phyloP scores from a whole-genome alignment of 1,140 invertebrate species.

The Hyposmocoma kahamanoa region DNA sequence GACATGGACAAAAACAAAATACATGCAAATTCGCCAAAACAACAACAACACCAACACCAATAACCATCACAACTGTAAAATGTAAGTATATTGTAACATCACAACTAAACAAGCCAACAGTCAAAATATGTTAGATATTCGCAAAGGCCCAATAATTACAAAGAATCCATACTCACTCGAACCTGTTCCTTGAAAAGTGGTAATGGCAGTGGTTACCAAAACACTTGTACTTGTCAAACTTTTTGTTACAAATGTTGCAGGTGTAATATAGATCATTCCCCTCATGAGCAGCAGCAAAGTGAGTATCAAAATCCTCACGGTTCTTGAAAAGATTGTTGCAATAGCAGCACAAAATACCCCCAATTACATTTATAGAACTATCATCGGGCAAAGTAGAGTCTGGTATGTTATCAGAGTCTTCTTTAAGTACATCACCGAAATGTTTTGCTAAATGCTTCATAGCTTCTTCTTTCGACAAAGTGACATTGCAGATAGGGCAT shows the following conservation, averaged over 20 bases:
- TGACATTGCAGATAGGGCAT: conserved; percentile 53
- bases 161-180: conserved; percentile 37
- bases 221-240: conserved; percentile 47
- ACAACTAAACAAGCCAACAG: no score
- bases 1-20: no score
- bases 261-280: conserved; percentile 43
- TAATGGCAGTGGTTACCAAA: conserved; percentile 49
- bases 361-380: conserved; percentile 42
- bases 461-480: conserved; percentile 32
- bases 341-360: conserved; percentile 43
- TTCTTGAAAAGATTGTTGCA: conserved; percentile 39
- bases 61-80: no score
- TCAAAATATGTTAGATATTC: no score
- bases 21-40: no score
- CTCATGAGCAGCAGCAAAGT: conserved; percentile 39
- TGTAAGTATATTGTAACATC: no score
- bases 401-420: conserved; percentile 9
- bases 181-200: conserved; percentile 45
- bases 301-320: conserved; percentile 45
- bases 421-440: conserved; percentile 29
- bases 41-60: no score
- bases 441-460: conserved; percentile 43
- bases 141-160: conserved; percentile 5
- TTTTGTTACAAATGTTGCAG: conserved; percentile 47
- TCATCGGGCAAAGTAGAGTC: conserved; percentile 25